Base-by-base conservation (phyloP, 2,888 invertebrate genomes). In the Athripsodes cinereus region DNA sequence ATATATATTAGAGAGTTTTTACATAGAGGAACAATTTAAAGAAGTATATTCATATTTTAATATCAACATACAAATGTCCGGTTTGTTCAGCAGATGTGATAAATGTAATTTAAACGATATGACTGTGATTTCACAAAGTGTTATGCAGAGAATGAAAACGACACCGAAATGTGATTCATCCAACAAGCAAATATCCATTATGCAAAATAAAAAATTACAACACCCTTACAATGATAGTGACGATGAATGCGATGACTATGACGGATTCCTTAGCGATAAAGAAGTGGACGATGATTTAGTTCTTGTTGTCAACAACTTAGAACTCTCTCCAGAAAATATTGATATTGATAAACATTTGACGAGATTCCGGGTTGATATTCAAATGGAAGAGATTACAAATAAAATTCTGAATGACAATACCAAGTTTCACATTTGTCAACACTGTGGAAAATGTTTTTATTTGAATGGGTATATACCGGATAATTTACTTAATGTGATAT, bases 381-480 rank as follows among this genome's bases (percentile, higher is more conserved):
- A 82, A 69, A 75, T 83, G 57, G 74, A 79, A 52, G 70, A 75
- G 66, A 69, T 83, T 63, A 72, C 79, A 26, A 66, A 72, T 40
- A 69, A 77, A 21, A 71, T 78, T 53, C 65, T 75, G 65, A 67
- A 69, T 44, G 71, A 74, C 55, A 73, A 78, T 20, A 78, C 83
- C 55, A 65, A 76, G 58, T 88, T 86, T 68, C 83, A 83, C 65
- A 72, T 88, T 31, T 92, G 92, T 72, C 82, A 84, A 64, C 69
- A 68, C 22, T 92, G 91, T 74, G 91, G 90, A 0, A 87, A 86
- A 69, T 76, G 88, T 53, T 89, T 84, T 70, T 90, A 90, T 87
- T 85, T 87, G 34, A 52, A 52, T 22, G 50, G 47, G 20, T 56
- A 50, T 50, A 52, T 59, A n/a, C 59, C 59, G 22, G 53, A 46